Evolutionary conservation across 2,113 vertebrate species (phyloP).

Genomic region (Poecilia latipinna): DNA sequence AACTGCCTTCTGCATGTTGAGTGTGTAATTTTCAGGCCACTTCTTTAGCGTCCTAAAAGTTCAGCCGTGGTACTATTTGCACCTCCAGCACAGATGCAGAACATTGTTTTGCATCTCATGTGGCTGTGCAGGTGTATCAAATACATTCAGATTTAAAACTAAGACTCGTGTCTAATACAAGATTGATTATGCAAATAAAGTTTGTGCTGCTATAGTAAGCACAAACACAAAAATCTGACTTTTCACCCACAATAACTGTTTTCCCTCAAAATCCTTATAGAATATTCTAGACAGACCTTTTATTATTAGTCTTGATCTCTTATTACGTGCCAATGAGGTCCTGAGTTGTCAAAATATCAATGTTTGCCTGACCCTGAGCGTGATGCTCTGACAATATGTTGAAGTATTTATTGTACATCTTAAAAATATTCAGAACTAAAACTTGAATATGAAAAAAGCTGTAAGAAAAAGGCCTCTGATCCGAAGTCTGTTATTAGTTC

Average conservation of each 20-base stretch:
- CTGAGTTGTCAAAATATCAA: background rate
- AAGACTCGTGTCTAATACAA: background rate
- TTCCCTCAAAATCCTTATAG: background rate
- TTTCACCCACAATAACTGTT: background rate
- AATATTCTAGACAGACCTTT: no score
- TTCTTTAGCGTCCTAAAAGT: slow-evolving; percentile 6
- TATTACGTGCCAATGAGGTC: background rate
- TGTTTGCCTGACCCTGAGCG: background rate
- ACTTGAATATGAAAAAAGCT: background rate
- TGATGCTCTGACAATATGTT: background rate
- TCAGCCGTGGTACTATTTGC: slow-evolving; percentile 12
- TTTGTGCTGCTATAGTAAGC: background rate
- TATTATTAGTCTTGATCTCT: no score
- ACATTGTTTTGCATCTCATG: background rate
- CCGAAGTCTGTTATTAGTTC: no score
- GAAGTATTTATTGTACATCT: background rate
- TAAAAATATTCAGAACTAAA: background rate
- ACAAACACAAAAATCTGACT: background rate
- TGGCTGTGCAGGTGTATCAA: background rate
- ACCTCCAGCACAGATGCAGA: background rate
- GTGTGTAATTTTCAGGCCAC: background rate
- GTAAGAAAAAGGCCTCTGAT: no score
- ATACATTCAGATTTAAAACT: background rate
- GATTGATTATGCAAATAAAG: background rate
- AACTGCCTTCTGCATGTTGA: background rate